Evolutionary conservation across 92 coral and sea anemone genomes (phyloP), one percentile per base, ranked within the genome.

Genomic region (Pocillopora grandis): DNA sequence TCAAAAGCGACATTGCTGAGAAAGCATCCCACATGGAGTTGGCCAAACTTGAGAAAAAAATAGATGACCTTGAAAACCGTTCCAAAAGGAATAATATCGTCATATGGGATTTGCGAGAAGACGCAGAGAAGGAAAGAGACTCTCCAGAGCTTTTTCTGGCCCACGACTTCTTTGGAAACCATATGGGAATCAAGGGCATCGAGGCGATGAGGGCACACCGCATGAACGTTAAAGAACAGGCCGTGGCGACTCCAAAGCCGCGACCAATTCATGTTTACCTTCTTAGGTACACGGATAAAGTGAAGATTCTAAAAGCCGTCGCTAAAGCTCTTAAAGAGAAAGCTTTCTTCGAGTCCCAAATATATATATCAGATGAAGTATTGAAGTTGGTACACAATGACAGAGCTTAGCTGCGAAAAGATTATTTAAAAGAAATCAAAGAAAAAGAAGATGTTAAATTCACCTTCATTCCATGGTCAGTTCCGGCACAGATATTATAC

Each of bases 1-100:
- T 80, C 48, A 66, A 80, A 66, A 66, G 37, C 52, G 19, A 23
- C 14, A 80, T 66, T 12, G n/a, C 0, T 52, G 62, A 55, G 64
- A 80, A 52, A 63, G 84, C 76, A 0, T 33, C 64, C 64, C 65
- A 23, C 20, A 55, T 48, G 49, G 48, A 80, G 36, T 66, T 66
- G 56, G 76, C 73, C 75, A 71, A 63, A 4, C 73, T 80, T 18
- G 49, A 57, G n/a, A 80, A 10, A 64, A 80, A 80, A 33, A 67
- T 66, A 31, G 75, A 80, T 18, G 84, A 80, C 27, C 67, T 80
- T 0, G 55, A 80, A 71, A 80, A 80, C 76, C 27, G 76, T 52
- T 80, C 84, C 21, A 56, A 80, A 17, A 52, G 76, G 55, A 80
- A 80, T 37, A 80, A 80, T 19, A 23, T 75, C 60, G 61, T 35